Evolutionary conservation across 2,888 invertebrate genomes (phyloP).

Genomic region (Papilio demoleus): DNA sequence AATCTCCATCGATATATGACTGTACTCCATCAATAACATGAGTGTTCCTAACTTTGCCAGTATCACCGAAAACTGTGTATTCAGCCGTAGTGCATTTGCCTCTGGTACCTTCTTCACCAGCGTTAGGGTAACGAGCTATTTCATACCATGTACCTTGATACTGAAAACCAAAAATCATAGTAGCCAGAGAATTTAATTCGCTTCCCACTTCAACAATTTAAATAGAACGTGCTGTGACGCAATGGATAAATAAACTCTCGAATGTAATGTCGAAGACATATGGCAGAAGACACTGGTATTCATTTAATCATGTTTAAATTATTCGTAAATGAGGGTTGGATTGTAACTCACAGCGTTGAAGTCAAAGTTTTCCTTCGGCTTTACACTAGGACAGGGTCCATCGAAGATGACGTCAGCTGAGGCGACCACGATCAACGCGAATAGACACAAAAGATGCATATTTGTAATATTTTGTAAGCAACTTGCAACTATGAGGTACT

Average conservation of each 20-base stretch:
- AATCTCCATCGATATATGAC: constrained; percentile 64
- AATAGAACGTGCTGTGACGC: no score
- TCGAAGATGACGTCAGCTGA: constrained; percentile 24
- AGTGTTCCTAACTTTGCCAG: constrained; percentile 66
- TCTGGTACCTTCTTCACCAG: constrained; percentile 39
- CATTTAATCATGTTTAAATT: no score
- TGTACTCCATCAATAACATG: constrained; percentile 65
- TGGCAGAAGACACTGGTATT: no score
- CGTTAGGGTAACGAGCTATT: constrained; percentile 45
- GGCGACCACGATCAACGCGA: neutral
- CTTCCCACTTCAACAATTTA: no score
- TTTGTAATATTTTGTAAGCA: constrained; percentile 5
- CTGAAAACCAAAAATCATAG: neutral
- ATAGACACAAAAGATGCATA: neutral
- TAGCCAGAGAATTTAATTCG: neutral
- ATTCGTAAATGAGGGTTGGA: no score
- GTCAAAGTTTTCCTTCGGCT: constrained; percentile 25
- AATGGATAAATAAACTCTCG: no score
- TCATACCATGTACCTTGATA: constrained; percentile 49
- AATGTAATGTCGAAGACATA: no score
- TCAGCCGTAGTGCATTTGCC: constrained; percentile 70
- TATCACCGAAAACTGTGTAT: constrained; percentile 76
- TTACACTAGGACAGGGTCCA: constrained; percentile 24
- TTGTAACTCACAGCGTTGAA: constrained; percentile 25
- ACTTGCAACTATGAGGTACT: constrained; percentile 19